phyloP scores from a whole-genome alignment of 2,888 invertebrate genomes.

The Tetragnatha montana region DNA sequence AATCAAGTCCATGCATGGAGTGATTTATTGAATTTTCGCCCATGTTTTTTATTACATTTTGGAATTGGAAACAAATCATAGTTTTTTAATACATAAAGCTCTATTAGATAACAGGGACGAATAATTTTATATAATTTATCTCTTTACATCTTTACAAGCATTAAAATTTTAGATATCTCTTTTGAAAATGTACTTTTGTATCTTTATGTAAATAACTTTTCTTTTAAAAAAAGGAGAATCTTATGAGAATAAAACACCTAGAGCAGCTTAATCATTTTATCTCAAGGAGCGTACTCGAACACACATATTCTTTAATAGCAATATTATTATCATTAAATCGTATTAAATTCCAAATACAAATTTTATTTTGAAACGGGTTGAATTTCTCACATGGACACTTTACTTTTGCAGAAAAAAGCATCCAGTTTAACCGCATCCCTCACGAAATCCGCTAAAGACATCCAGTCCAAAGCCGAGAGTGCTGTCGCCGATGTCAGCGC shows the following conservation, averaged over 20 bases:
- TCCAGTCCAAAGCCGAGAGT: constrained; percentile 44
- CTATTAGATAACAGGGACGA: no score
- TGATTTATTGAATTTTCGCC: no score
- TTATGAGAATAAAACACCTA: no score
- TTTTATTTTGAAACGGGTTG: background rate
- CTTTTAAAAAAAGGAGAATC: background rate
- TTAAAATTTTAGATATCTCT: no score
- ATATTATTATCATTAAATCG: background rate
- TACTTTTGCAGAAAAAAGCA: constrained; percentile 46
- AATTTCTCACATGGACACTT: background rate
- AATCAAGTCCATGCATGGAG: no score
- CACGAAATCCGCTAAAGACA: constrained; percentile 57
- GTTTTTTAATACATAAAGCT: no score
- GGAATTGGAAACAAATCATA: no score
- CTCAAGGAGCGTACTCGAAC: background rate
- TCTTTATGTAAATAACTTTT: background rate
- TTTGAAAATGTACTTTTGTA: no score
- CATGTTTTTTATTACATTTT: no score
- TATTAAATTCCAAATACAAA: background rate
- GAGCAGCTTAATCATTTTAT: background rate
- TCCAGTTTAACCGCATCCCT: constrained; percentile 49
- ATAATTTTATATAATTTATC: no score
- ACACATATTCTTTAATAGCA: background rate
- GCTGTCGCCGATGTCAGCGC: constrained; percentile 36
- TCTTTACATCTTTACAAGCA: no score